Conservation (phyloP, 2,888 invertebrate genomes). For the Choristoneura rosaceana region DNA sequence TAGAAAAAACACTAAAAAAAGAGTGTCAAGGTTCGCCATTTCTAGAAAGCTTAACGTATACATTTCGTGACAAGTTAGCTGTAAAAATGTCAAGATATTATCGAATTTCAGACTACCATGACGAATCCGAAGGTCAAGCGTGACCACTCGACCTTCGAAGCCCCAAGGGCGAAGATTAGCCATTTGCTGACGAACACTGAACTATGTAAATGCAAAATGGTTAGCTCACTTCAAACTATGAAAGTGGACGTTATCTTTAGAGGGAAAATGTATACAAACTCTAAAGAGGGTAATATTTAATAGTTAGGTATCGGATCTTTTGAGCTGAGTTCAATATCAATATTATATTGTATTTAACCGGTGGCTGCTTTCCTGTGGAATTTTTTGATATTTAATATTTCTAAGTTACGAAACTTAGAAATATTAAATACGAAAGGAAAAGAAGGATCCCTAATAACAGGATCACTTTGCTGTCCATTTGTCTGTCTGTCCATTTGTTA, state of each 20-base stretch:
- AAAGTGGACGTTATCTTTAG: neutral
- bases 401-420: too few relatives aligned
- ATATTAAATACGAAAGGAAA: too few relatives aligned
- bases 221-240: constrained; percentile 17
- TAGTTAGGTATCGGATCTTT: neutral
- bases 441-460: too few relatives aligned
- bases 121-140: constrained; percentile 48
- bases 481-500: too few relatives aligned
- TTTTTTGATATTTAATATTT: neutral
- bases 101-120: constrained; percentile 43
- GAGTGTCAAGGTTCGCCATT: constrained; percentile 29
- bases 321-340: neutral
- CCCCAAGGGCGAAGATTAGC: constrained; percentile 36
- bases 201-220: constrained; percentile 23
- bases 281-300: neutral
- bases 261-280: neutral
- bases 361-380: neutral
- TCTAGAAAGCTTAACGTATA: constrained; percentile 23
- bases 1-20: neutral
- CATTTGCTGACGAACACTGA: constrained; percentile 18
- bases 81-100: constrained; percentile 34
- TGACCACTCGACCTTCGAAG: constrained; percentile 48
- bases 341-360: neutral
- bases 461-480: too few relatives aligned
- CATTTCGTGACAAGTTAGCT: constrained; percentile 32